Evolutionary conservation across 2,113 vertebrate genomes (phyloP), one percentile per base, ranked within the genome.

Genomic region (Natator depressus): DNA sequence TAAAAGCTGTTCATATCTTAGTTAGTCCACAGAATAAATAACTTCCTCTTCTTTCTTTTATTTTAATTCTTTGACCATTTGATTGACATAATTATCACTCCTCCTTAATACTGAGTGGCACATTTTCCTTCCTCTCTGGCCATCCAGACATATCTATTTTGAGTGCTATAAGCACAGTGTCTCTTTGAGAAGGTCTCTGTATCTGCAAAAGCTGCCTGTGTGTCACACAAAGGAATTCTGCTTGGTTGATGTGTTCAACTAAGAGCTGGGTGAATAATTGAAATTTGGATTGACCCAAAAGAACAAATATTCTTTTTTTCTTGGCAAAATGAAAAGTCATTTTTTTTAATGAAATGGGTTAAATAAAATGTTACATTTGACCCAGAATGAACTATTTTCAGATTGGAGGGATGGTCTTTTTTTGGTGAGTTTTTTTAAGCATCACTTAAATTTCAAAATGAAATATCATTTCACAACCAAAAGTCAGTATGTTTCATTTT

Each of bases 1-100:
- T 76, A 80, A 82, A 95, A 94, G 35, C 5, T 93, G 35, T 93
- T 84, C 38, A 14, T 35, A 31, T 76, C 49, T 9, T 53, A 47
- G 35, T 25, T 92, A 84, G 47, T 65, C 85, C 75, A 93, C 65
- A 86, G 81, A n/a, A 65, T 92, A 42, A 76, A 62, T 17, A 89
- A 42, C 62, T 91, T 96, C 65, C 89, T 93, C 75, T 94, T 46
- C 93, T 94, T 84, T 38, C 57, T 81, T 90, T 94, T 87, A 92
- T 94, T 94, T 92, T 95, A 96, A 93, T 95, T 96, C 83, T 95
- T 96, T 92, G 89, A 92, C 93, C 92, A 38, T 87, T 94, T 81
- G 86, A 93, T 72, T 87, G 93, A 54, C 46, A 47, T 92, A 82
- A 92, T 94, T 86, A 80, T 62, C 86, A 47, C 92, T 79, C 25